These are phyloP conservation scores for Gobiocypris rarus DNA, from an alignment of 2,113 vertebrate genomes.

Conservation along the genomic window DNA sequence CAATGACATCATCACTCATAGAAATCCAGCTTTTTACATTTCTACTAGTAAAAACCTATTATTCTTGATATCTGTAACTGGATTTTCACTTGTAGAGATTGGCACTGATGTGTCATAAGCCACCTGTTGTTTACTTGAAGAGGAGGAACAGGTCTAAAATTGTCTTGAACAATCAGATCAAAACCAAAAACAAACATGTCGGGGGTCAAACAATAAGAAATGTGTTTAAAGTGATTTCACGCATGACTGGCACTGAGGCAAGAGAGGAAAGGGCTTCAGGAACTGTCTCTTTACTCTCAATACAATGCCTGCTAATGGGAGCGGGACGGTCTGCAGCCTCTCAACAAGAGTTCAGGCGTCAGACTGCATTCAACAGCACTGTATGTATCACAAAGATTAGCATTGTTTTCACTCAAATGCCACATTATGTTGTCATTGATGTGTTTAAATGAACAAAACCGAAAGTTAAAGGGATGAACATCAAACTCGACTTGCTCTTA, in stretches of 20 bases:
- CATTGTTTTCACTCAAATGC: conserved; percentile 12
- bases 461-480: neutral
- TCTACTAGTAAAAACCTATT: no score
- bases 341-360: conserved; percentile 14
- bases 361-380: conserved; percentile 12
- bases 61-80: no score
- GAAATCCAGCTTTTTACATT: no score
- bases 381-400: neutral
- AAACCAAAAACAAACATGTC: conserved; percentile 2
- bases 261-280: neutral
- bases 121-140: neutral
- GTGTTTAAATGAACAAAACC: neutral
- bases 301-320: conserved; percentile 26
- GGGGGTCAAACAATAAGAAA: conserved; percentile 3
- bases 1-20: no score
- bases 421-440: neutral
- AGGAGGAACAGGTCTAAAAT: neutral
- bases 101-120: neutral
- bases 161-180: neutral
- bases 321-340: neutral
- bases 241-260: neutral
- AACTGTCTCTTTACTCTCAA: conserved; percentile 15
- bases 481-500: neutral
- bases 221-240: conserved; percentile 25
- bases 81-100: no score